A percentile compares a stretch with the other conserved stretches of the same genome.
These are phyloP conservation scores for Drosophila sordidapex DNA, from an alignment of 2,888 invertebrate genomes.

Conservation along the genomic window DNA sequence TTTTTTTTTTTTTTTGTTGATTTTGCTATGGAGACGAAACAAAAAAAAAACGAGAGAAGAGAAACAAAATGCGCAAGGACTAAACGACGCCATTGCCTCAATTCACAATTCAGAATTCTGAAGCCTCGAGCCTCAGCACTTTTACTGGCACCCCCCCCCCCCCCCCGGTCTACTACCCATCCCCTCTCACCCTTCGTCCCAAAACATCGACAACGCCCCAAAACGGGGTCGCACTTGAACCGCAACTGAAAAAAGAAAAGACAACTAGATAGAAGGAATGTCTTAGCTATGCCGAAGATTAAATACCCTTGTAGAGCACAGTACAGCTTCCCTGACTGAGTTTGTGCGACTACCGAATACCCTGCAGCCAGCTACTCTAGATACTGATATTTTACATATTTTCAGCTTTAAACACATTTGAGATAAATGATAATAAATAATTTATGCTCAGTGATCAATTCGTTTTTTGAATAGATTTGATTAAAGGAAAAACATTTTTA, in stretches of 20 bases:
- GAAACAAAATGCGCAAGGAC: constrained; percentile 52
- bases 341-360: background rate
- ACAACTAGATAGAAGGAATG: background rate
- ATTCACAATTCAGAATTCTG: constrained; percentile 11
- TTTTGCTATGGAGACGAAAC: constrained; percentile 76
- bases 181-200: background rate
- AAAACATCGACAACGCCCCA: constrained; percentile 1
- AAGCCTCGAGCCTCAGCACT: constrained; percentile 2
- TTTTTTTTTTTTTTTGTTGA: constrained; percentile 55
- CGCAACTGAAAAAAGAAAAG: constrained; percentile 32
- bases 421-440: background rate
- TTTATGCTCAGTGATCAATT: background rate
- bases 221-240: constrained; percentile 43
- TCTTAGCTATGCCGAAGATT: background rate
- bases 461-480: background rate
- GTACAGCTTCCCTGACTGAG: background rate
- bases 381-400: too few relatives aligned
- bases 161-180: background rate
- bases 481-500: background rate
- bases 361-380: background rate
- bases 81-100: constrained; percentile 46
- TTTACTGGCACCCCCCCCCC: background rate
- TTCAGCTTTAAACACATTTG: background rate
- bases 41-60: constrained; percentile 22
- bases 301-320: background rate